Conservation (phyloP, 2,797 vertebrate species). For the Salmo trutta region DNA sequence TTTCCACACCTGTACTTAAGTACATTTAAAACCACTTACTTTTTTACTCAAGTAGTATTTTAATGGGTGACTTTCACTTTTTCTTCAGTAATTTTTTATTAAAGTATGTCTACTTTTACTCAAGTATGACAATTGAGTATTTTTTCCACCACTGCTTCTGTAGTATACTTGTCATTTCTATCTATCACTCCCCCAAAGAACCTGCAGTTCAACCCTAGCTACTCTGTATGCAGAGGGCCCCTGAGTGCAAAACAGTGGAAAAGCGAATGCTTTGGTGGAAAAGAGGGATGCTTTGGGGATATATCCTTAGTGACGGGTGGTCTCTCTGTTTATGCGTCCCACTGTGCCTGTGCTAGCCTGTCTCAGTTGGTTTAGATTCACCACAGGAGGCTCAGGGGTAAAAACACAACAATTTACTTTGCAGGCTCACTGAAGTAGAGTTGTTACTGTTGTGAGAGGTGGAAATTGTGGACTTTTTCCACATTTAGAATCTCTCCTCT, state of each 20-base stretch:
- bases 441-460: background rate
- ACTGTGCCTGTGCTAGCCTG: background rate
- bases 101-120: too few species aligned
- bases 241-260: background rate
- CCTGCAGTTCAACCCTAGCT: background rate
- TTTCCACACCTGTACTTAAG: too few species aligned
- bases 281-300: background rate
- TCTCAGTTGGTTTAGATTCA: conserved; percentile 26
- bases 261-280: too few species aligned
- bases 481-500: background rate
- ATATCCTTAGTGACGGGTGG: conserved; percentile 8
- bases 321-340: background rate
- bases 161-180: background rate
- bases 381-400: conserved; percentile 8
- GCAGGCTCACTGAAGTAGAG: background rate
- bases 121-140: too few species aligned
- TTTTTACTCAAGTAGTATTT: too few species aligned
- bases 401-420: background rate
- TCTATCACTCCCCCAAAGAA: background rate
- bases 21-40: too few species aligned
- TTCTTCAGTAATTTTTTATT: too few species aligned
- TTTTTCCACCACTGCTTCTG: too few species aligned
- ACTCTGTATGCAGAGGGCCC: background rate
- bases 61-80: too few species aligned
- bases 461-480: background rate